Evolutionary conservation across 1,140 invertebrate genomes (phyloP).

Genomic region (Apis florea): DNA sequence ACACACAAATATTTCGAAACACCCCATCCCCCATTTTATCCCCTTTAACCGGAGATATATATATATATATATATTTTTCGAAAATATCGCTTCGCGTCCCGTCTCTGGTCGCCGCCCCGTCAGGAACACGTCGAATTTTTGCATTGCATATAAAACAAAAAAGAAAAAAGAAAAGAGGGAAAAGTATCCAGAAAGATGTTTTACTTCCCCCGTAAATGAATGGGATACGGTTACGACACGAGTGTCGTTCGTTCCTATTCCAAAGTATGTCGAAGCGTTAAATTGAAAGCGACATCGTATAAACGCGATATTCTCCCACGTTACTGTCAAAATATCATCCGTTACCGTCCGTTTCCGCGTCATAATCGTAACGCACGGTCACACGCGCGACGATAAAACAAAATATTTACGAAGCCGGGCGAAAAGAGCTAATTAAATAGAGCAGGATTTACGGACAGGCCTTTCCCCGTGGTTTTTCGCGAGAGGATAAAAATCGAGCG

Average conservation of each 20-base stretch:
- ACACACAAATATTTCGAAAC: too few species aligned
- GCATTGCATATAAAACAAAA: too few species aligned
- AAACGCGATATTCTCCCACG: constrained; percentile 11
- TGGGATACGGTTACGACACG: too few species aligned
- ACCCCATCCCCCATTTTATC: not conserved
- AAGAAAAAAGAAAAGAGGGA: too few species aligned
- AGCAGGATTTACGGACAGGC: constrained; percentile 38
- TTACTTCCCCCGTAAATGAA: too few species aligned
- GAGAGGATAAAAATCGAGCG: constrained; percentile 32
- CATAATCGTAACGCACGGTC: constrained; percentile 33
- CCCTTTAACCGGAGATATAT: not conserved
- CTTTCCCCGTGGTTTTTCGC: constrained; percentile 17
- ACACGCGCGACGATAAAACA: constrained; percentile 29
- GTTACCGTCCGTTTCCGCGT: constrained; percentile 21
- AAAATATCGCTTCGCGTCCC: too few species aligned
- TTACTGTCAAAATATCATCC: constrained; percentile 25
- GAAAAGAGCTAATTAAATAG: constrained; percentile 46
- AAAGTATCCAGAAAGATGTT: too few species aligned
- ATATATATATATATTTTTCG: too few species aligned
- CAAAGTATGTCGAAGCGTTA: not conserved
- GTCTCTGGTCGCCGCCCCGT: too few species aligned
- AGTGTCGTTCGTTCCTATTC: not conserved
- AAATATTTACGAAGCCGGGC: constrained; percentile 39
- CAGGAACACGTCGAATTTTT: too few species aligned
- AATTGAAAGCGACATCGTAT: constrained; percentile 4